These are phyloP conservation scores for Sebastiscus tertius DNA, from an alignment of 2,797 vertebrate species.

Conservation along the genomic window DNA sequence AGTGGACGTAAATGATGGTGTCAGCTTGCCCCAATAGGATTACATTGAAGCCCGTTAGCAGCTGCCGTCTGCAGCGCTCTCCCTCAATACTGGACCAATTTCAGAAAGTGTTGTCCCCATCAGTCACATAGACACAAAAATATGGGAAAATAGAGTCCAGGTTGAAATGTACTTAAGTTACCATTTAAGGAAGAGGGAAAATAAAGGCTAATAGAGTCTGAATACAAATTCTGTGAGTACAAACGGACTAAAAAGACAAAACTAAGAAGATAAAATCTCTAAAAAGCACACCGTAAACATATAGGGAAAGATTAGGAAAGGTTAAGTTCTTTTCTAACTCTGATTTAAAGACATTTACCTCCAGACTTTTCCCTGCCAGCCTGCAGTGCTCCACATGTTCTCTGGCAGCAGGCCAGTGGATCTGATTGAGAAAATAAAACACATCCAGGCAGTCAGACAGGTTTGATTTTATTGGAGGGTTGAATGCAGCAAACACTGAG, in stretches of 20 bases:
- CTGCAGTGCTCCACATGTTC: conserved; percentile 86
- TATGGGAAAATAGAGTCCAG: no score
- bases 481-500: neutral
- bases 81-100: no score
- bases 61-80: no score
- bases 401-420: conserved; percentile 85
- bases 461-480: neutral
- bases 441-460: neutral
- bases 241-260: neutral
- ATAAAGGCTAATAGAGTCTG: neutral
- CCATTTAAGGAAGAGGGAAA: fast-evolving
- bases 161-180: no score
- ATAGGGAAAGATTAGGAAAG: neutral
- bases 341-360: conserved; percentile 41
- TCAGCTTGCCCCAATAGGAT: no score
- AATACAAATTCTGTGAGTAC: neutral
- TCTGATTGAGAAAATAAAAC: conserved; percentile 60
- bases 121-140: no score
- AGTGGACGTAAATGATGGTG: fast-evolving
- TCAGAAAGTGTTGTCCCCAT: no score
- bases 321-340: neutral
- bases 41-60: no score
- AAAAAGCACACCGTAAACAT: neutral
- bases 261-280: fast-evolving
- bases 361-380: conserved; percentile 85